Evolutionary conservation across 2,797 vertebrate genomes (phyloP).

Genomic region (Sebastes steindachneri): DNA sequence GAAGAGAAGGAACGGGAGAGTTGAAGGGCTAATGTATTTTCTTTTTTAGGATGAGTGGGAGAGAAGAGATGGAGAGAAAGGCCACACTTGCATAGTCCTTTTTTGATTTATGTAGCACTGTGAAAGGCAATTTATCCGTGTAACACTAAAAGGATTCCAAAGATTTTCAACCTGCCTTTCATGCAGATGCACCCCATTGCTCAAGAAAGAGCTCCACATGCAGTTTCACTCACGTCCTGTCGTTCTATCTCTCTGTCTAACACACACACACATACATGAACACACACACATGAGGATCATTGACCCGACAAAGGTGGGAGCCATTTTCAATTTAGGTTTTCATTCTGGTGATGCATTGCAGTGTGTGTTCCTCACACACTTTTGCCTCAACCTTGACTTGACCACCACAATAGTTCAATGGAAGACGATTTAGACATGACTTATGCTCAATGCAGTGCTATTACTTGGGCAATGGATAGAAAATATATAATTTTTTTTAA

Average conservation of each 20-base stretch:
- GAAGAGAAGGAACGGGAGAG: slow-evolving; percentile 11
- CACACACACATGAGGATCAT: slow-evolving; percentile 26
- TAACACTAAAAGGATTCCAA: slow-evolving; percentile 50
- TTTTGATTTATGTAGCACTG: slow-evolving; percentile 63
- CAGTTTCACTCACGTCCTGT: slow-evolving; percentile 34
- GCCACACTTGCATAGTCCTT: slow-evolving; percentile 20
- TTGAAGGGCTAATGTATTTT: slow-evolving; percentile 15
- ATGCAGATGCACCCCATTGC: slow-evolving; percentile 60
- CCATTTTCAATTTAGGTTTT: slow-evolving; percentile 61
- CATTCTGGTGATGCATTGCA: slow-evolving; percentile 56
- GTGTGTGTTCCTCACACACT: slow-evolving; percentile 16
- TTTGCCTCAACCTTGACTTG: slow-evolving; percentile 39
- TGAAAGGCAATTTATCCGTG: slow-evolving; percentile 67
- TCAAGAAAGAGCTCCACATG: slow-evolving; percentile 55
- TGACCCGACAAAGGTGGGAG: slow-evolving; percentile 62
- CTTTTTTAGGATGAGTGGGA: not conserved
- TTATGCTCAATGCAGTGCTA: slow-evolving; percentile 6
- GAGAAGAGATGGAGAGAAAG: slow-evolving; percentile 18
- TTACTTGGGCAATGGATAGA: not conserved
- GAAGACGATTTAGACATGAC: slow-evolving; percentile 38
- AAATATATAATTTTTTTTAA: not conserved
- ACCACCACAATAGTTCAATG: not conserved
- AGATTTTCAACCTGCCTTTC: slow-evolving; percentile 64
- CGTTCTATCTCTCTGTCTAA: not conserved
- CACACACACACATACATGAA: not conserved